These are phyloP conservation scores for Zelostemma sp. DNA, from an alignment of 1,140 invertebrate genomes.

Conservation along the genomic window DNA sequence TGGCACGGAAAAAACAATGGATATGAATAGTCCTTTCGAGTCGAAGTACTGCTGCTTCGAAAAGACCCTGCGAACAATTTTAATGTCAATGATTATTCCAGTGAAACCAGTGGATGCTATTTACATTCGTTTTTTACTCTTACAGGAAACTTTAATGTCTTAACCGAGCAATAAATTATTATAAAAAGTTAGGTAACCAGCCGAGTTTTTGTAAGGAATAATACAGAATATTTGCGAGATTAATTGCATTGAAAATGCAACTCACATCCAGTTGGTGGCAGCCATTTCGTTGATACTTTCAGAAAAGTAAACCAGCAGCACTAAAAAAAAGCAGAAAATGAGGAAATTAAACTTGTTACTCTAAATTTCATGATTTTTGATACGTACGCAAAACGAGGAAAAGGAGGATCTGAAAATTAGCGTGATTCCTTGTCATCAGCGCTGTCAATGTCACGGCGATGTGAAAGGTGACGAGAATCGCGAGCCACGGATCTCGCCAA, in stretches of 20 bases:
- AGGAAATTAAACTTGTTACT: conserved; percentile 29
- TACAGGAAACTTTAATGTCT: too few relatives aligned
- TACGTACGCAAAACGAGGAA: conserved; percentile 85
- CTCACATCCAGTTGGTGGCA: conserved; percentile 83
- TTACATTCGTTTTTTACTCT: too few relatives aligned
- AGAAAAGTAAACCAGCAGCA: conserved; percentile 87
- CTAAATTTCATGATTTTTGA: conserved; percentile 10
- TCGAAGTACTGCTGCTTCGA: conserved; percentile 94
- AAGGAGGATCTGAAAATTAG: conserved; percentile 87
- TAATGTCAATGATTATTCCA: too few relatives aligned
- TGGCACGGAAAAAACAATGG: conserved; percentile 90
- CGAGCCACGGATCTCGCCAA: conserved; percentile 89
- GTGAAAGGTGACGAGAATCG: conserved; percentile 81
- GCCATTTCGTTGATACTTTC: conserved; percentile 90
- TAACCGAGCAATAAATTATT: too few relatives aligned
- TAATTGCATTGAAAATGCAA: too few relatives aligned
- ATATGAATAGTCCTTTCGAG: conserved; percentile 92
- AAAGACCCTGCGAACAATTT: conserved; percentile 79
- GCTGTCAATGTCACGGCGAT: conserved; percentile 82
- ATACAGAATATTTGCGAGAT: too few relatives aligned
- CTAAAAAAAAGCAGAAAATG: conserved; percentile 73
- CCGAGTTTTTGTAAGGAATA: too few relatives aligned
- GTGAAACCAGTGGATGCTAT: too few relatives aligned
- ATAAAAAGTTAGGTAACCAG: too few relatives aligned
- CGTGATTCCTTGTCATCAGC: conserved; percentile 84